phyloP scores from a whole-genome alignment of 2,797 vertebrate genomes.

The Hoplostethus mediterraneus region DNA sequence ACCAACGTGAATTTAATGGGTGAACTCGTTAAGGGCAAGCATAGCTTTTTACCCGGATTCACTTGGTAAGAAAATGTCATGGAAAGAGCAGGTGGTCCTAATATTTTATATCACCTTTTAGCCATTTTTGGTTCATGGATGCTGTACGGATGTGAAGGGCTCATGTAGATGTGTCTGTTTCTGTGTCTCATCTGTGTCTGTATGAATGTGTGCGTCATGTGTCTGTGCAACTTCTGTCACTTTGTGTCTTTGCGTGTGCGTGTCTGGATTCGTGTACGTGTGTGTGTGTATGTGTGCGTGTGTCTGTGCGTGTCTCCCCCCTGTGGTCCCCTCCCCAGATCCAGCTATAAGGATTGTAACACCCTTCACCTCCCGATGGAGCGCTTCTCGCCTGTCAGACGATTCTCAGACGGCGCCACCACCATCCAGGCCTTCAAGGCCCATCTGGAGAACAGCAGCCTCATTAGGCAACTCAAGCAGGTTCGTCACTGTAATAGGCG shows the following conservation, averaged over 20 bases:
- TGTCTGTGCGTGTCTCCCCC: conserved; percentile 42
- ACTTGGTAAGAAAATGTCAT: background rate
- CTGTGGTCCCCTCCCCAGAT: conserved; percentile 81
- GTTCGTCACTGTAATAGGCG: conserved; percentile 70
- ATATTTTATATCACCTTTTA: conserved; percentile 10
- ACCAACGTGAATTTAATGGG: background rate
- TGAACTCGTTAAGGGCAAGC: background rate
- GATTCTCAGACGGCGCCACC: conserved; percentile 96
- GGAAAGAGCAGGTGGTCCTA: background rate
- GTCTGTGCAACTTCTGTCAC: conserved; percentile 23
- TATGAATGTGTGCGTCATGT: conserved; percentile 46
- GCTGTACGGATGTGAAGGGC: conserved; percentile 25
- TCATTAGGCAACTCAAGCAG: conserved; percentile 97
- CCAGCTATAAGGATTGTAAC: conserved; percentile 98
- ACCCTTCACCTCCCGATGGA: conserved; percentile 98
- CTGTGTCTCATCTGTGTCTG: conserved; percentile 51
- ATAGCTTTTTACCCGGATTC: background rate
- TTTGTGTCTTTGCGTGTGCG: conserved; percentile 14
- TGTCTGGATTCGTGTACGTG: conserved; percentile 22
- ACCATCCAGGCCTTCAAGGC: conserved; percentile 99
- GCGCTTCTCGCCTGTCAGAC: conserved; percentile 97
- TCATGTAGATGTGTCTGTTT: conserved; percentile 52
- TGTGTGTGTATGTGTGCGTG: conserved; percentile 34
- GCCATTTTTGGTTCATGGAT: background rate
- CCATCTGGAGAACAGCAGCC: conserved; percentile 96